Evolutionary conservation across 2,888 invertebrate genomes (phyloP).

Genomic region (Lycia hirtaria): DNA sequence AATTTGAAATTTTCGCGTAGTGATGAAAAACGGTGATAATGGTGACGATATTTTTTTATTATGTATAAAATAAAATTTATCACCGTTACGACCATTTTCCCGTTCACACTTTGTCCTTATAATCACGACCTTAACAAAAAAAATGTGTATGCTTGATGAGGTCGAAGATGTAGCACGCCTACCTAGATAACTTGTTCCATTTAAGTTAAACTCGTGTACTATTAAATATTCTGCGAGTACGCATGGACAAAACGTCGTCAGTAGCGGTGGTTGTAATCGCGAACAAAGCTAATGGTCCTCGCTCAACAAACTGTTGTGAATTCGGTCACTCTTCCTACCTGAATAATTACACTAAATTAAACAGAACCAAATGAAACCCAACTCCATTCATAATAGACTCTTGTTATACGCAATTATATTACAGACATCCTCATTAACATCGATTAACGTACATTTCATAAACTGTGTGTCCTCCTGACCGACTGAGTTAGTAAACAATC

Average conservation of each 20-base stretch:
- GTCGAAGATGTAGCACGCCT: too few species aligned
- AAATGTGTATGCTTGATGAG: too few species aligned
- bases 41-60: too few species aligned
- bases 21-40: too few species aligned
- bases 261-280: background rate
- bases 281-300: slow-evolving; percentile 19
- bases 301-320: slow-evolving; percentile 27
- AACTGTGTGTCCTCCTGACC: slow-evolving; percentile 63
- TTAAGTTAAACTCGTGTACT: too few species aligned
- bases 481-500: slow-evolving; percentile 20
- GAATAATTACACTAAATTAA: slow-evolving; percentile 38
- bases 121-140: too few species aligned
- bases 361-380: slow-evolving; percentile 43
- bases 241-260: background rate
- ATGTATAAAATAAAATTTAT: too few species aligned
- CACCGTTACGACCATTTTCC: too few species aligned
- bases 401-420: slow-evolving; percentile 55
- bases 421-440: slow-evolving; percentile 77
- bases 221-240: too few species aligned
- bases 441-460: slow-evolving; percentile 64
- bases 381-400: slow-evolving; percentile 50
- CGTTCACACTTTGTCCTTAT: too few species aligned
- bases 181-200: too few species aligned
- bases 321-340: slow-evolving; percentile 21
- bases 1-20: too few species aligned